Evolutionary conservation across 2,888 invertebrate genomes (phyloP), one percentile per base, ranked within the genome.

Genomic region (Epinotia demarniana): DNA sequence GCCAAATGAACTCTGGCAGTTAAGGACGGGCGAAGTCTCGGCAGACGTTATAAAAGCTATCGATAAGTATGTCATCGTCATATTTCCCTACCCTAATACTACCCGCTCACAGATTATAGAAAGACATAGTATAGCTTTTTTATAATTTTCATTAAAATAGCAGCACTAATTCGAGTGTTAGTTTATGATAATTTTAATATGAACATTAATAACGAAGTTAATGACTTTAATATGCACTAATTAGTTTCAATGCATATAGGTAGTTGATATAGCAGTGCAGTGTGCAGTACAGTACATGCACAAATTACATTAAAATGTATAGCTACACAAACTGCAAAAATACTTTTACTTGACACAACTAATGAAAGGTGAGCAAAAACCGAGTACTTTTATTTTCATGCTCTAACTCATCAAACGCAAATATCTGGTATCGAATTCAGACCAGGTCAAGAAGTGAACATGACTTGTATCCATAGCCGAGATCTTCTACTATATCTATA

Each of bases 341-440:
- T 53, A 62, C 61, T 66, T 66, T 66, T 33, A 66, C 68, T 58
- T 68, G 19, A 19, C 9, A 49, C 12, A 68, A 68, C 18, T 57
- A 57, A 57, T 39, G 16, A 58, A 39, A 13, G 33, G 13, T 57
- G 39, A 68, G 43, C 68, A 58, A 68, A 68, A 68, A 57, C 55
- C 5, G 19, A 58, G 43, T 39, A 66, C 72, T 58, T 73, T 61
- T 73, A 60, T 43, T 67, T 73, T 73, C 61, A 27, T 23, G 57
- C 53, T 43, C 67, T 67, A 67, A 73, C 39, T 67, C 73, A 67
- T 67, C 66, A 19, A 39, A 53, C 19, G 60, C 46, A 67, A 67
- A 73, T 67, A 39, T 39, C 39, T 39, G 55, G 33, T 71, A 53
- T 61, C 33, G 13, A 66, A 49, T 49, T 18, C 33, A 53, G 53